phyloP scores from a whole-genome alignment of 2,888 invertebrate genomes.

The Eristalis intricaria region DNA sequence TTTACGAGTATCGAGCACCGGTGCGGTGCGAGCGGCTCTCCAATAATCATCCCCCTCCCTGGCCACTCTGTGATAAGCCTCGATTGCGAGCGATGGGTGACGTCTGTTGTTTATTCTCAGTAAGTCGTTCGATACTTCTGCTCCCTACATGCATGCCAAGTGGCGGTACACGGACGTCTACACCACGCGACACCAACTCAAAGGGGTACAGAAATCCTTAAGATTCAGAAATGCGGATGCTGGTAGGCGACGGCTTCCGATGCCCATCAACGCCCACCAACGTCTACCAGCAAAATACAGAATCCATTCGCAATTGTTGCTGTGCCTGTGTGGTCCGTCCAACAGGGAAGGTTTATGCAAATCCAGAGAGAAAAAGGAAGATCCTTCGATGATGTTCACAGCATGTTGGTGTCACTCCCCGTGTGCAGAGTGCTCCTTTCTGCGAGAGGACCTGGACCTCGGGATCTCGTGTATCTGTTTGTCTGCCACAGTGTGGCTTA shows the following conservation, averaged over 20 bases:
- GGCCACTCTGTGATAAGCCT: conserved; percentile 33
- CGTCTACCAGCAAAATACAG: not conserved
- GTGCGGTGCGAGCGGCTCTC: not conserved
- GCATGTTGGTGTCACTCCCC: conserved; percentile 54
- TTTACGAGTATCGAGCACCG: conserved; percentile 33
- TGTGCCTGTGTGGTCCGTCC: not conserved
- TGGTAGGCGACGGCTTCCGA: not conserved
- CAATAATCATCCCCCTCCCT: conserved; percentile 24
- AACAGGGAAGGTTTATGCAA: conserved; percentile 41
- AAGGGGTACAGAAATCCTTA: not conserved
- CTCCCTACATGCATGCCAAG: not conserved
- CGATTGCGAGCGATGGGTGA: conserved; percentile 25
- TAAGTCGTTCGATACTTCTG: not conserved
- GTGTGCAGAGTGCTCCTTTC: conserved; percentile 1
- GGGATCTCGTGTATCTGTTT: not conserved
- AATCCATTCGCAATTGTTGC: not conserved
- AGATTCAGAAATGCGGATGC: not conserved
- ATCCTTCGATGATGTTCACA: conserved; percentile 48
- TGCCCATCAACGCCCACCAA: not conserved
- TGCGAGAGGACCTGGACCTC: not conserved
- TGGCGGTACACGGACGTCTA: too few species aligned
- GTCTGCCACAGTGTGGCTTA: conserved; percentile 63
- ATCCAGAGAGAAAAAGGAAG: conserved; percentile 33
- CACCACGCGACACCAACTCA: not conserved
- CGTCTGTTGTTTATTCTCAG: conserved; percentile 25